Base-by-base conservation (phyloP, 1,140 invertebrate genomes). In the Pogonognathellus flavescens region DNA sequence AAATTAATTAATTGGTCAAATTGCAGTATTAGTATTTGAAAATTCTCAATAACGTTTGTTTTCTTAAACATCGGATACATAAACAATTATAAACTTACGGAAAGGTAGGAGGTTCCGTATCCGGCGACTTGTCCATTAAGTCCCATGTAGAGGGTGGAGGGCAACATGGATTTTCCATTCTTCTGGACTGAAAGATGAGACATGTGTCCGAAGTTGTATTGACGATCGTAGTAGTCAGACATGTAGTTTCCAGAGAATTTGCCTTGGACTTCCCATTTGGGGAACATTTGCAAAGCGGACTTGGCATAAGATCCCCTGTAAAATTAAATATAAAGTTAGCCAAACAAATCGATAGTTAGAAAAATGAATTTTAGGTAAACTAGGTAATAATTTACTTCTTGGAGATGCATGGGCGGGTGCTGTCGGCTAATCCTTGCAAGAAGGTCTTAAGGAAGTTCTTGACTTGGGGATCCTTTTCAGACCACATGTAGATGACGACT, bases 201-300 rank as follows among this genome's bases (percentile, higher is more conserved):
- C 70, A 84, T 76, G 49, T 88, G 88, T 53, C 88, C 88, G 52
- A 88, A 88, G 82, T 87, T 84, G 84, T 80, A 88, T 60, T 88
- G 82, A 16, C 53, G 80, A 70, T 88, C 88, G 66, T 85, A 83
- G 80, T 87, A 88, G 76, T 87, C 88, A 50, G 80, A 70, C 53
- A 88, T 84, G 86, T 88, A 87, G 82, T 86, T 85, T 9, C 62
- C 88, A 76, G 86, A 86, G 84, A 52, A 86, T 18, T 86, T 87
- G 18, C 83, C 76, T 41, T 85, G 50, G 16, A 87, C 25, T 22
- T 70, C 80, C 81, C 80, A 87, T 82, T 83, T 60, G 49, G 86
- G 86, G 85, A 88, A 87, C 22, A 87, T 59, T 55, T 80, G 25
- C 14, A 86, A 62, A 59, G 84, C 80, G 84, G 82, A 70, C 62